A percentile compares a stretch with the other conserved stretches of the same genome.
Conservation (phyloP, 2,888 invertebrate genomes). For the Drosophila rubida region DNA sequence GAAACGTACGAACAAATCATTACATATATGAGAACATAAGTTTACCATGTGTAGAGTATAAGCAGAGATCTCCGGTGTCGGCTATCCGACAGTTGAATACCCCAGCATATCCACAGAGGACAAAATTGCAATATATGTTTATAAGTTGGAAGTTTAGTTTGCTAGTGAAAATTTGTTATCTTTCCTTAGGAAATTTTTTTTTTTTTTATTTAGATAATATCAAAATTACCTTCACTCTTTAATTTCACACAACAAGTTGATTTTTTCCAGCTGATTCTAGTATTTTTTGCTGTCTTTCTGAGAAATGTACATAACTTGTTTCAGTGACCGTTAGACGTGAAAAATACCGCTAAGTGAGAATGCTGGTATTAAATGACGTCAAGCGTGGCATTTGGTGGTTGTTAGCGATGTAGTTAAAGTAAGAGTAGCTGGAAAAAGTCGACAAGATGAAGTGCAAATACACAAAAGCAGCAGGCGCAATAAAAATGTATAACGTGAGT, state of each 20-base stretch:
- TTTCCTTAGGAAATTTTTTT: not conserved
- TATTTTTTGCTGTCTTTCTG: not conserved
- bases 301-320: not conserved
- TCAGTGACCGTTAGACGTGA: not conserved
- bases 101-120: constrained; percentile 5
- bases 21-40: constrained; percentile 17
- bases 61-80: not conserved
- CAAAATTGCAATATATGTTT: not conserved
- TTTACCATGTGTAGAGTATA: constrained; percentile 1
- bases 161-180: not conserved
- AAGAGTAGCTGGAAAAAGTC: not conserved
- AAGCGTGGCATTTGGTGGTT: not conserved
- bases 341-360: not conserved
- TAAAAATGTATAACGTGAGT: not conserved
- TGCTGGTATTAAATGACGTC: constrained; percentile 1
- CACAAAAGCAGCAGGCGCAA: not conserved
- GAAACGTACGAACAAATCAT: constrained; percentile 6
- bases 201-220: not conserved
- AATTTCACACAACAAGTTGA: not conserved
- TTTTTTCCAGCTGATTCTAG: not conserved
- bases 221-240: not conserved
- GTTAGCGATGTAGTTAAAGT: not conserved
- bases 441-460: not conserved
- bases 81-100: constrained; percentile 20
- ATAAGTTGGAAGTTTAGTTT: too few species aligned